Evolutionary conservation across 2,888 invertebrate species (phyloP), one percentile per base, ranked within the genome.

Genomic region (Deilephila elpenor): DNA sequence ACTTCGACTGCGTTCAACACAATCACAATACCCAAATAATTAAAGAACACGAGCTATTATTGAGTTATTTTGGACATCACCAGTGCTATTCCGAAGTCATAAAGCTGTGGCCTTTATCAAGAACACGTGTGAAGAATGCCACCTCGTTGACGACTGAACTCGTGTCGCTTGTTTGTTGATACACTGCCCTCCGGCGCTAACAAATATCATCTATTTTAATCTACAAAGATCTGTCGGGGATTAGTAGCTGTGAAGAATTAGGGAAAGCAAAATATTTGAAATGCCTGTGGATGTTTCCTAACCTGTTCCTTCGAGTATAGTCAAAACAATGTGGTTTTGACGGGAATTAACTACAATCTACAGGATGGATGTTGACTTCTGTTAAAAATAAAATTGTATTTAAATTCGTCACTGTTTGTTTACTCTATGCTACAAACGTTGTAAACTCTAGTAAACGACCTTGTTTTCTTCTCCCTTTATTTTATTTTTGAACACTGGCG

Each of bases 191-290:
- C 25, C 51, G 60, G 56, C 44, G 67, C 67, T n/a, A 67, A 72
- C 67, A 72, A 72, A 72, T 72, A 44, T 67, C 20, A 67, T 64
- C 72, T 72, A 72, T 72, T 72, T 72, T 64, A 64, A 72, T 72
- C 67, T 34, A 56, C 25, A 29, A 59, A 34, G 56, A 72, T 56
- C 34, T 56, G 37, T 34, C 20, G 56, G 20, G 72, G 72, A 64
- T 72, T 72, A 72, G 64, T 67, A 8, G 44, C 19, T 17, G 25
- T 51, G 25, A 64, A 44, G 67, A 51, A 67, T 67, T 67, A 25
- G 56, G 67, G 67, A 67, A 51, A 51, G 67, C 67, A 25, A 67
- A 67, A 51, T 67, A 25, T 25, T 20, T 67, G 20, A 51, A 51
- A 67, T 51, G 51, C 51, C 17, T 20, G 17, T 5, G 25, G 51